Percentiles rank a stretch among this genome's conserved stretches.
Evolutionary conservation across 2,113 vertebrate genomes (phyloP).

Genomic region (Diadophis punctatus): DNA sequence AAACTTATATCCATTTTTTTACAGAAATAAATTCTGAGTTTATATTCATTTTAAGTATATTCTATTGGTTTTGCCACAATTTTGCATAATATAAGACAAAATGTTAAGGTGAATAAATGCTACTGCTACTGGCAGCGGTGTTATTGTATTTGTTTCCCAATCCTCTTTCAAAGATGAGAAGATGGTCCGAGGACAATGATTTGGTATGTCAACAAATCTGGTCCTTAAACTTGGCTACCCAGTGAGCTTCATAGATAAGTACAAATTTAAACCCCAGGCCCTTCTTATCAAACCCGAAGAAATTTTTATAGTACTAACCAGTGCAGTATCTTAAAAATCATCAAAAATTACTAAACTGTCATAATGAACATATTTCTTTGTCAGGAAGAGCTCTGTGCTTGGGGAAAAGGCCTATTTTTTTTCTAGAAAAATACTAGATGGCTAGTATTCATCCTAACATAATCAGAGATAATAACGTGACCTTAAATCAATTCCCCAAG

Average conservation of each 20-base stretch:
- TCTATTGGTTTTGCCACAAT: not conserved
- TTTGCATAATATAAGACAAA: not conserved
- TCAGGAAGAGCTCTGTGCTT: not conserved
- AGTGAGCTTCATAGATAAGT: not conserved
- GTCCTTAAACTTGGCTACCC: not conserved
- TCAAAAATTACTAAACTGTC: not conserved
- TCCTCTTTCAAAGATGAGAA: not conserved
- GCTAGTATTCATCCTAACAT: not conserved
- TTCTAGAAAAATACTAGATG: not conserved
- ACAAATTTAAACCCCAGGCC: not conserved
- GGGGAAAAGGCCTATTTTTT: too few relatives aligned
- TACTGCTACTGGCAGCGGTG: not conserved
- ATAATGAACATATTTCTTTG: not conserved
- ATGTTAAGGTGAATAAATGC: not conserved
- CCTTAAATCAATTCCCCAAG: not conserved
- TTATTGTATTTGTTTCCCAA: not conserved
- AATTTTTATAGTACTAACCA: not conserved
- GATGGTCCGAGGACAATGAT: too few relatives aligned
- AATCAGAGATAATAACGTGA: not conserved
- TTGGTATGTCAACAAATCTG: not conserved
- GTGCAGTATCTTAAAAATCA: not conserved
- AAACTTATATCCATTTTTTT: not conserved
- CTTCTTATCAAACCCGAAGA: not conserved
- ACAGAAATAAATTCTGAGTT: not conserved
- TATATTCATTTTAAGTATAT: not conserved